Evolutionary conservation across 2,113 vertebrate species (phyloP).

Genomic region (Abramis brama): DNA sequence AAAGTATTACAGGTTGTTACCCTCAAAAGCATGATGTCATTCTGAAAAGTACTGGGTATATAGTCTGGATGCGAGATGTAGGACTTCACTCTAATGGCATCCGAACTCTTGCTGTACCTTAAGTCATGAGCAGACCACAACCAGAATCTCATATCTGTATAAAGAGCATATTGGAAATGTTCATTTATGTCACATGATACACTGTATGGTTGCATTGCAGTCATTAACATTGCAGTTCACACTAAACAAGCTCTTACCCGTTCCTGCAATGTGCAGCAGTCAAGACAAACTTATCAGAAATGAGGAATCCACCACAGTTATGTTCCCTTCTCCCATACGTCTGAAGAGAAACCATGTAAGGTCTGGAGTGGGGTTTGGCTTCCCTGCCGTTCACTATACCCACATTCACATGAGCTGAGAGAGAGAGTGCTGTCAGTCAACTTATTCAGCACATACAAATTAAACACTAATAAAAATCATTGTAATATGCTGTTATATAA

Average conservation of each 20-base stretch:
- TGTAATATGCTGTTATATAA: too few species aligned
- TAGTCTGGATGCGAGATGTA: neutral
- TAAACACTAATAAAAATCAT: too few species aligned
- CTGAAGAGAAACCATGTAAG: constrained; percentile 50
- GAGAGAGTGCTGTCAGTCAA: neutral
- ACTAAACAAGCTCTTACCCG: neutral
- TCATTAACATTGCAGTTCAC: neutral
- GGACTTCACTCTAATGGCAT: neutral
- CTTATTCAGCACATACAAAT: neutral
- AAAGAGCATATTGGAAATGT: neutral
- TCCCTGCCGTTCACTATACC: neutral
- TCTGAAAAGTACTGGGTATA: rapidly evolving
- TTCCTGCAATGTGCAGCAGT: constrained; percentile 69
- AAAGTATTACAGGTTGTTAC: constrained; percentile 5
- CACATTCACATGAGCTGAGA: constrained; percentile 11
- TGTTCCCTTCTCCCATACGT: constrained; percentile 27
- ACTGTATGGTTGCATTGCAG: neutral
- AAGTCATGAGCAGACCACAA: constrained; percentile 24
- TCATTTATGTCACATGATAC: neutral
- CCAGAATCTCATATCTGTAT: neutral
- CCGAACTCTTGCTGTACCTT: rapidly evolving
- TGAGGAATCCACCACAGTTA: constrained; percentile 74
- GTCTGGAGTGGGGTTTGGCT: neutral
- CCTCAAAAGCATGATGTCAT: constrained; percentile 45
- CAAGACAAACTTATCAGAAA: constrained; percentile 75